Evolutionary conservation across 2,888 invertebrate species (phyloP).

Genomic region (Drosophila subquinaria): DNA sequence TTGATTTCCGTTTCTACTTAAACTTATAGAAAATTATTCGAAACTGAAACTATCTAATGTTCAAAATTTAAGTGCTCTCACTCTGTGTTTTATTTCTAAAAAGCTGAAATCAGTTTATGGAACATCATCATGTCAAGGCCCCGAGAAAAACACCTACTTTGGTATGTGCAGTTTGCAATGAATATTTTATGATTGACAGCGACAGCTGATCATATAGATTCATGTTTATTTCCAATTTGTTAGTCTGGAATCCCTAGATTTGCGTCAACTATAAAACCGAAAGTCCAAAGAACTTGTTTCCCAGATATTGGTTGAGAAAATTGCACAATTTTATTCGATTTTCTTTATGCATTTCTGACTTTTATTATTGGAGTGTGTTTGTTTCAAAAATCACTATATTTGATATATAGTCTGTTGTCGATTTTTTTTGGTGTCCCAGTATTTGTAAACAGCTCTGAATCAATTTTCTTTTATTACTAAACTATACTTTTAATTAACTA

Average conservation of each 20-base stretch:
- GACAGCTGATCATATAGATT: constrained; percentile 57
- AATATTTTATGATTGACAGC: constrained; percentile 53
- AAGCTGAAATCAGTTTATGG: constrained; percentile 7
- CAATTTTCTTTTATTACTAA: background rate
- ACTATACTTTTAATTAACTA: background rate
- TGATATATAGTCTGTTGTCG: no score
- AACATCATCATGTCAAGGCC: constrained; percentile 15
- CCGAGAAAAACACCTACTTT: constrained; percentile 19
- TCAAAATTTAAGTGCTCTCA: constrained; percentile 48
- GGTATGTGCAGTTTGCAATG: constrained; percentile 26
- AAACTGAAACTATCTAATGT: constrained; percentile 35
- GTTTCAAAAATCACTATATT: no score
- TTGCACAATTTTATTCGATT: background rate
- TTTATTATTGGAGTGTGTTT: no score
- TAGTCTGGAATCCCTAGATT: constrained; percentile 46
- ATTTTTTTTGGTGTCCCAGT: no score
- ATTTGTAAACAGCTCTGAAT: no score
- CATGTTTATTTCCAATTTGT: constrained; percentile 31
- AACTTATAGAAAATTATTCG: constrained; percentile 54
- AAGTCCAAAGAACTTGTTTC: constrained; percentile 1
- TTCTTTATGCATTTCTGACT: no score
- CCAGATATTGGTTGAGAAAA: background rate
- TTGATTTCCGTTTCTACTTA: constrained; percentile 75
- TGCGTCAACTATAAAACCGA: constrained; percentile 13
- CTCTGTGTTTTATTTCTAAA: constrained; percentile 40